Evolutionary conservation across 2,797 vertebrate genomes (phyloP), one percentile per base, ranked within the genome.

Genomic region (Epinephelus malabaricus): DNA sequence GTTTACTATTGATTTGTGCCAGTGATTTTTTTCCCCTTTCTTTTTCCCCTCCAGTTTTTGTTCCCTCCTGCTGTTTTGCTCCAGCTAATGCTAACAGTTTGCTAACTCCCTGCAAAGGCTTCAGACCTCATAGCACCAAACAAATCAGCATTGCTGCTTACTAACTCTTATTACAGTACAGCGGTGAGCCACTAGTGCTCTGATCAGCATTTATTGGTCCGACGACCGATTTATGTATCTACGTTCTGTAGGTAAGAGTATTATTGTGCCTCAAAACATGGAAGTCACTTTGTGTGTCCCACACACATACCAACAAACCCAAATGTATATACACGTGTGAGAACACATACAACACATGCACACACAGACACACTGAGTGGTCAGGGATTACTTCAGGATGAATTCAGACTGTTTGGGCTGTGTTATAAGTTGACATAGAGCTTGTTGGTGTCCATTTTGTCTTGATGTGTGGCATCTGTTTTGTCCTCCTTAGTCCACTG

Each of bases 351-450:
- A 60, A 69, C 47, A 73, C 30, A 61, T 9, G 30, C 68, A 86
- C 65, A 85, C 70, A 84, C 78, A 83, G 18, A 87, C 73, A 80
- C 70, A 82, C 87, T 76, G 84, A 90, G 82, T 92, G 91, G 91
- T 93, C 93, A 93, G 94, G 93, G 91, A 94, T 90, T 88, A 87
- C 87, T 94, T 94, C 93, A 93, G 90, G 92, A 93, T 92, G 84
- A 92, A 87, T 83, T 87, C 86, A 91, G 91, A 93, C 91, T 91
- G 89, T 94, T 90, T 90, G 88, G 86, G 85, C 82, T 86, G 85
- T 88, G 90, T 92, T 90, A 82, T 83, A 78, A 91, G 76, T 90
- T 89, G 83, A 90, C 85, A 82, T 92, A 87, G 89, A 92, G 79
- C 74, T 91, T 89, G 89, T 85, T 88, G 77, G 89, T 88, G 89